These are phyloP conservation scores for Rafetus swinhoei DNA, from an alignment of 2,113 vertebrate species.

Conservation along the genomic window DNA sequence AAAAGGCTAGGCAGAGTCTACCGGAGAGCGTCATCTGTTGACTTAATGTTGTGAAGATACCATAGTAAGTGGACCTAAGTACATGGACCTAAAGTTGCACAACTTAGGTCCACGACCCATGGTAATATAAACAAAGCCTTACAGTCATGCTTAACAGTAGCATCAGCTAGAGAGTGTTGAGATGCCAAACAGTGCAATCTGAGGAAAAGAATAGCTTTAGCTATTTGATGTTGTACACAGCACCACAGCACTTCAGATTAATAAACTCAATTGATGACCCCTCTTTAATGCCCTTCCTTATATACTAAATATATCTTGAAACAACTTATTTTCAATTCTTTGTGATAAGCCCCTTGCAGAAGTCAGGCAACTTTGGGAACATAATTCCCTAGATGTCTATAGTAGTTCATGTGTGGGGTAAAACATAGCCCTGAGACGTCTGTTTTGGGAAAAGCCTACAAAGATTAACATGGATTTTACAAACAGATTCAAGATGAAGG, in stretches of 20 bases:
- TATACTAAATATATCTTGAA: neutral
- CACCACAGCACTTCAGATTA: neutral
- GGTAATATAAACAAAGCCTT: no score
- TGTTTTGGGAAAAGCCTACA: neutral
- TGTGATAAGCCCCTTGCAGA: neutral
- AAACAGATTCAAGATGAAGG: neutral
- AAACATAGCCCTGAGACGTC: neutral
- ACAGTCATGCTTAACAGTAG: neutral
- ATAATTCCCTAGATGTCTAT: neutral
- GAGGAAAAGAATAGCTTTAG: neutral
- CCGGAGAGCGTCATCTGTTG: no score
- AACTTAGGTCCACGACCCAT: no score
- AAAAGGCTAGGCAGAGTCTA: no score
- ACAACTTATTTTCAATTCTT: neutral
- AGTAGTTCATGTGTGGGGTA: neutral
- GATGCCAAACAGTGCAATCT: neutral
- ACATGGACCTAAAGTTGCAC: no score
- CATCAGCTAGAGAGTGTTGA: neutral
- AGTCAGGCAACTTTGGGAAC: neutral
- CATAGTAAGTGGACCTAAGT: no score
- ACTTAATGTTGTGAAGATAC: no score
- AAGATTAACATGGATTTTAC: neutral
- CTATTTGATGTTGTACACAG: neutral
- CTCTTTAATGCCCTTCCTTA: neutral
- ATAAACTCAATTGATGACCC: neutral